phyloP scores from a whole-genome alignment of 1,140 invertebrate species.

The Drosophila punjabiensis region DNA sequence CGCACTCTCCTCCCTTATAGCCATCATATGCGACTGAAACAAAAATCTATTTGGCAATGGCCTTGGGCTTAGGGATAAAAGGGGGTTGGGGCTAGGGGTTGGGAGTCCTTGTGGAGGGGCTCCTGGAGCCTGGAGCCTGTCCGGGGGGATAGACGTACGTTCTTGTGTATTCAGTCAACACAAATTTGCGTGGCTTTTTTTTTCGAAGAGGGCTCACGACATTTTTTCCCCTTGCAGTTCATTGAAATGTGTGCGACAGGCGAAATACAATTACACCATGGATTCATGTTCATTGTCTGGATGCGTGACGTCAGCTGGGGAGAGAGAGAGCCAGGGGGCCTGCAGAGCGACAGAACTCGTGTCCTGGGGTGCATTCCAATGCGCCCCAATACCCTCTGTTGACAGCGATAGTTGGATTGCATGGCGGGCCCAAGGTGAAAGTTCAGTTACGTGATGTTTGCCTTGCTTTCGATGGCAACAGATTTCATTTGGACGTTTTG shows the following conservation, averaged over 20 bases:
- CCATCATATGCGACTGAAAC: conserved; percentile 60
- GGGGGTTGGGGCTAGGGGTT: background rate
- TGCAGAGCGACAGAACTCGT: background rate
- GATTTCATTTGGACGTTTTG: conserved; percentile 25
- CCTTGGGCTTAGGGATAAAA: conserved; percentile 17
- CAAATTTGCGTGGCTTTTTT: conserved; percentile 34
- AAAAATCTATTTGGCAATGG: conserved; percentile 64
- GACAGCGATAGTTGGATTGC: conserved; percentile 45
- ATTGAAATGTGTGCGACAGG: conserved; percentile 69
- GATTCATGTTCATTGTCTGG: conserved; percentile 71
- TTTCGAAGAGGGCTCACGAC: background rate
- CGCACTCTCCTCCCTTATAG: conserved; percentile 9
- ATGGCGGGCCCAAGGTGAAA: conserved; percentile 62
- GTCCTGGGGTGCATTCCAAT: conserved; percentile 40
- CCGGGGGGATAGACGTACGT: conserved; percentile 22
- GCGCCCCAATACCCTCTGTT: conserved; percentile 30
- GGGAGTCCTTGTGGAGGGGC: background rate
- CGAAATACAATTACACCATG: conserved; percentile 74
- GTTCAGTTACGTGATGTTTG: conserved; percentile 67
- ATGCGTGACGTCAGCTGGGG: conserved; percentile 47
- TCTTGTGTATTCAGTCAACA: conserved; percentile 64
- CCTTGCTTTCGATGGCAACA: conserved; percentile 34
- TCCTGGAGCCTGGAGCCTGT: background rate
- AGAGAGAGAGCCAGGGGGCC: background rate
- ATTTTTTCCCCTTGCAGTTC: conserved; percentile 57